A percentile compares a stretch with the other conserved stretches of the same genome.
phyloP scores from a whole-genome alignment of 35 echinoderm and acorn worm genomes.

The Chiridota heheva region DNA sequence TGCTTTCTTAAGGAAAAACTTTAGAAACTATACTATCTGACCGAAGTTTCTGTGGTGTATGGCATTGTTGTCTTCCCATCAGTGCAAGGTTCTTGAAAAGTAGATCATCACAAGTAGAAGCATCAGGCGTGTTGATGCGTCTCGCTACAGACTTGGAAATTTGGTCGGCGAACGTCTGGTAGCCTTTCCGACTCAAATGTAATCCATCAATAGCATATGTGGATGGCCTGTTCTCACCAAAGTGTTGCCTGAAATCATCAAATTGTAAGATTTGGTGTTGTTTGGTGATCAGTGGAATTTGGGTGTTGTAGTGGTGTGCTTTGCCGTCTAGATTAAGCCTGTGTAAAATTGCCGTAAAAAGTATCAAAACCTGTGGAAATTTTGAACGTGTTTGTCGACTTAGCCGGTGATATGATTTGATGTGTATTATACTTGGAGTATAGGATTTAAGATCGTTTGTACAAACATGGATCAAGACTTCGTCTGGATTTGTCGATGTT shows the following conservation, averaged over 20 bases:
- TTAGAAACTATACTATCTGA: too few relatives aligned
- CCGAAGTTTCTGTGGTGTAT: too few relatives aligned
- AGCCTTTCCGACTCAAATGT: constrained; percentile 1
- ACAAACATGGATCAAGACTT: too few relatives aligned
- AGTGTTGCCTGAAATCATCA: constrained; percentile 1
- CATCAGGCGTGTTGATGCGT: too few relatives aligned
- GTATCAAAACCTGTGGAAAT: not conserved
- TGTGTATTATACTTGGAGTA: not conserved
- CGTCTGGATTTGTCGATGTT: too few relatives aligned
- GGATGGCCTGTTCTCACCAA: not conserved
- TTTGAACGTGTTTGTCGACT: not conserved
- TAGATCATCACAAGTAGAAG: too few relatives aligned
- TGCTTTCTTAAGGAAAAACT: too few relatives aligned
- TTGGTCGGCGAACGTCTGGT: not conserved
- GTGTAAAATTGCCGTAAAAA: not conserved
- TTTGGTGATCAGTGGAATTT: constrained; percentile 1
- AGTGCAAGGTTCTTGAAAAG: too few relatives aligned
- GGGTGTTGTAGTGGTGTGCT: not conserved
- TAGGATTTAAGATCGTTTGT: not conserved
- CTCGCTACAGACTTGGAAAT: not conserved
- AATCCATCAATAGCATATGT: not conserved
- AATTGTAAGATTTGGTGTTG: constrained; percentile 21
- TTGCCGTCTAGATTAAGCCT: not conserved
- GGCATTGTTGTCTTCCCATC: too few relatives aligned
- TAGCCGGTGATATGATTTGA: not conserved